Evolutionary conservation across 2,113 vertebrate genomes (phyloP).

Genomic region (Alces alces): DNA sequence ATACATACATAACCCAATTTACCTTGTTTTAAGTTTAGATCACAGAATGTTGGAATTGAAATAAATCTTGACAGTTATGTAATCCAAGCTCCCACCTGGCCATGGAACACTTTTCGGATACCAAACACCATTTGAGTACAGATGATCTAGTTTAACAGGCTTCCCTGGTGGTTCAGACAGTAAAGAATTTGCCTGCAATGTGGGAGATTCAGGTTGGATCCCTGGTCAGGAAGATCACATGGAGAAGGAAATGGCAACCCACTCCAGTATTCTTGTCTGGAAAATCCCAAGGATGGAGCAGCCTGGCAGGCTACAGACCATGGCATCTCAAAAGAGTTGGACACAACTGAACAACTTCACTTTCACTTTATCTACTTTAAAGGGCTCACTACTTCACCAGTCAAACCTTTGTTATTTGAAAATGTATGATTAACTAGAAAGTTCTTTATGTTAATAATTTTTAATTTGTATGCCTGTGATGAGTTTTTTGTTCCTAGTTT

Average conservation of each 20-base stretch:
- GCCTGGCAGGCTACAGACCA: neutral
- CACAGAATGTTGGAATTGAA: neutral
- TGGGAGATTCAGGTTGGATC: neutral
- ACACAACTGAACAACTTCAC: neutral
- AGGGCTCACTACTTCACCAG: neutral
- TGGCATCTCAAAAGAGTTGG: neutral
- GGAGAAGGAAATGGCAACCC: neutral
- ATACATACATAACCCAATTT: neutral
- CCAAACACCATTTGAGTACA: neutral
- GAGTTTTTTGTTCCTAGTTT: neutral
- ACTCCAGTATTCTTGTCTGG: neutral
- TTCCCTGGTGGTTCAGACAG: neutral
- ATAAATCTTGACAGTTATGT: neutral
- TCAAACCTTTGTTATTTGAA: neutral
- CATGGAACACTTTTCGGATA: neutral
- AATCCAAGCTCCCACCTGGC: neutral
- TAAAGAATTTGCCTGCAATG: neutral
- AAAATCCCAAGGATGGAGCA: neutral
- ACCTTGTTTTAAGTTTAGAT: neutral
- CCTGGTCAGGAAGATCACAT: neutral
- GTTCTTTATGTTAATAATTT: neutral
- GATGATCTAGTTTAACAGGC: neutral
- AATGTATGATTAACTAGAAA: neutral
- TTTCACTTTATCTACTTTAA: neutral
- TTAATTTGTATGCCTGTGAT: neutral